Evolutionary conservation across 1,140 invertebrate genomes (phyloP), one percentile per base, ranked within the genome.

Genomic region (Pseudomyrmex concolor): DNA sequence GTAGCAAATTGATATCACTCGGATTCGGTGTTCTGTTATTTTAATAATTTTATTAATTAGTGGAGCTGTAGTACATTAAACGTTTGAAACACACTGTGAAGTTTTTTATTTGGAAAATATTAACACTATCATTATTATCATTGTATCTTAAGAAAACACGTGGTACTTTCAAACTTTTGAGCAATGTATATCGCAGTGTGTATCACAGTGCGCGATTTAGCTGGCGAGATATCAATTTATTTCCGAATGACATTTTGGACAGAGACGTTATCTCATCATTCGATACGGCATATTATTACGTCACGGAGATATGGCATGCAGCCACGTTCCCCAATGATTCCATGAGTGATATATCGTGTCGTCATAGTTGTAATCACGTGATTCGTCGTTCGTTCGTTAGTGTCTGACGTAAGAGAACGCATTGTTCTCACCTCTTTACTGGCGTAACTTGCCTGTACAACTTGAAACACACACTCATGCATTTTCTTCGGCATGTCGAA

Each of bases 351-450:
- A 88, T 84, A 83, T 82, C 62, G 85, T 34, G 34, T 89, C 84
- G 85, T 84, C 83, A 84, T 84, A 82, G 55, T 51, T 72, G 82
- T 86, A 88, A 89, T 89, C 88, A 70, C 72, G 50, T 34, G 66
- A 43, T 67, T 68, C 64, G 70, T 78, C 86, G 78, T 88, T 88
- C 63, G 57, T 48, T 74, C 71, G 71, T 74, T 74, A 55, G 48
- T 34, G 19, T 25, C 82, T 89, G 81, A 86, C 64, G 84, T 81
- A 89, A 89, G 66, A 55, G 64, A 55, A 34, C 73, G 81, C 73
- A 88, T 89, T 89, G 87, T 89, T 89, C 88, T 70, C 71, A 77
- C 63, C 68, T 34, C 34, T 34, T 34, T 34, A 34, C 34, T 70
- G n/a, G 43, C 76, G 22, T 34, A 80, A 70, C 66, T 48, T 66